These are phyloP conservation scores for Colistium nudipinnis DNA, from an alignment of 2,113 vertebrate species.

Conservation along the genomic window DNA sequence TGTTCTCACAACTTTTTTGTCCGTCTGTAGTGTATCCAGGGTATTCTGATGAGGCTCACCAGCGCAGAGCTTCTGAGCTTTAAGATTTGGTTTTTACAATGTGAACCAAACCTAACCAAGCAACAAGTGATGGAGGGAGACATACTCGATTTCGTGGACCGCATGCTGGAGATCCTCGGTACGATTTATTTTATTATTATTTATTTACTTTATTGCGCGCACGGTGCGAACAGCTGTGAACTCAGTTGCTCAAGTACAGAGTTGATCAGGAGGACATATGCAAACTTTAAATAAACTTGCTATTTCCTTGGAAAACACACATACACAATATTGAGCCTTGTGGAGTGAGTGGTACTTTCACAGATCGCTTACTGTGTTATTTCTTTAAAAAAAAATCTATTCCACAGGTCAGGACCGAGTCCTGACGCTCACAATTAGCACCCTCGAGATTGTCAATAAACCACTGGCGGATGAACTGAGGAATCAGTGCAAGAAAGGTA, in stretches of 20 bases:
- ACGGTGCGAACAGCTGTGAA: too few relatives aligned
- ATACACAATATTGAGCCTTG: too few relatives aligned
- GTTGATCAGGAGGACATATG: not conserved
- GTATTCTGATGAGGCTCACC: conserved; percentile 12
- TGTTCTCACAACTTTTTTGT: not conserved
- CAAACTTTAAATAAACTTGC: not conserved
- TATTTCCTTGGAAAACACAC: too few relatives aligned
- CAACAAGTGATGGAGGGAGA: conserved; percentile 58
- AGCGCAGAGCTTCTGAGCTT: conserved; percentile 46
- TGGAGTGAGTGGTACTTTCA: not conserved
- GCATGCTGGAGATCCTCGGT: conserved; percentile 67
- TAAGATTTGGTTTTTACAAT: conserved; percentile 37
- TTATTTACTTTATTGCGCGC: too few relatives aligned
- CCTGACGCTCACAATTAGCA: conserved; percentile 50
- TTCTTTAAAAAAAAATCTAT: conserved; percentile 9
- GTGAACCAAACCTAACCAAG: not conserved
- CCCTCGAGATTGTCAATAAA: conserved; percentile 51
- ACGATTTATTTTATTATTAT: too few relatives aligned
- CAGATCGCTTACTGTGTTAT: not conserved
- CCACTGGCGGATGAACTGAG: conserved; percentile 35
- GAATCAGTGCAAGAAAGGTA: conserved; percentile 67
- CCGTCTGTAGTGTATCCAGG: conserved; percentile 67
- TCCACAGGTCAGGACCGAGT: conserved; percentile 59
- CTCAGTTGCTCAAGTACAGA: too few relatives aligned
- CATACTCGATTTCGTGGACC: conserved; percentile 78